Evolutionary conservation across 2,888 invertebrate species (phyloP).

Genomic region (Abscondita cerata): DNA sequence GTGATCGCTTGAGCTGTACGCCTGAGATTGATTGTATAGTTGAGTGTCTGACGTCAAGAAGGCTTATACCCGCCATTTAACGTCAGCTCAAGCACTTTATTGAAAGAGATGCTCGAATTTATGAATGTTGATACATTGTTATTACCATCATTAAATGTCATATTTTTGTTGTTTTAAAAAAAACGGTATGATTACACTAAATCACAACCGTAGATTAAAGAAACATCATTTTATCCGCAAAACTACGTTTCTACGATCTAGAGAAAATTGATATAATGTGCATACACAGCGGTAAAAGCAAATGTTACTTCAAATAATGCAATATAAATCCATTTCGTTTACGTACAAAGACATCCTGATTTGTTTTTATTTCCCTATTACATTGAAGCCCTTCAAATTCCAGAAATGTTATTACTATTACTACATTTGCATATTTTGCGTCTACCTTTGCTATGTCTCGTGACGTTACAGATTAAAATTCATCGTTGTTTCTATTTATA

Average conservation of each 20-base stretch:
- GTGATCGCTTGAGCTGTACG: constrained; percentile 33
- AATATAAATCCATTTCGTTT: constrained; percentile 36
- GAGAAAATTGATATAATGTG: constrained; percentile 28
- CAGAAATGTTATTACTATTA: constrained; percentile 20
- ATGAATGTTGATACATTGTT: no score
- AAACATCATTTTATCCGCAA: constrained; percentile 21
- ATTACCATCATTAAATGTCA: no score
- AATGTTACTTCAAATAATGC: constrained; percentile 34
- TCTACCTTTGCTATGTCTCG: not conserved
- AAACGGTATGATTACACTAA: no score
- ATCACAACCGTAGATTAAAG: not conserved
- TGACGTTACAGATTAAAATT: not conserved
- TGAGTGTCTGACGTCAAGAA: constrained; percentile 33
- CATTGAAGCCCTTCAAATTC: constrained; percentile 22
- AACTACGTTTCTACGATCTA: constrained; percentile 14
- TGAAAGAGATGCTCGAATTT: constrained; percentile 38
- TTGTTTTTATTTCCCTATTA: constrained; percentile 31
- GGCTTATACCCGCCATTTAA: constrained; percentile 38
- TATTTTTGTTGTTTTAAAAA: no score
- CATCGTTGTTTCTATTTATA: not conserved
- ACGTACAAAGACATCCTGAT: constrained; percentile 25
- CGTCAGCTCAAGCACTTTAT: constrained; percentile 29
- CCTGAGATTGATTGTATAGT: constrained; percentile 38
- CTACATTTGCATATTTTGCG: constrained; percentile 15
- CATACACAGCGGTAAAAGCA: constrained; percentile 24